Percentiles rank a stretch among this genome's conserved stretches.
Evolutionary conservation across 2,797 vertebrate species (phyloP).

Genomic region (Echiichthys vipera): DNA sequence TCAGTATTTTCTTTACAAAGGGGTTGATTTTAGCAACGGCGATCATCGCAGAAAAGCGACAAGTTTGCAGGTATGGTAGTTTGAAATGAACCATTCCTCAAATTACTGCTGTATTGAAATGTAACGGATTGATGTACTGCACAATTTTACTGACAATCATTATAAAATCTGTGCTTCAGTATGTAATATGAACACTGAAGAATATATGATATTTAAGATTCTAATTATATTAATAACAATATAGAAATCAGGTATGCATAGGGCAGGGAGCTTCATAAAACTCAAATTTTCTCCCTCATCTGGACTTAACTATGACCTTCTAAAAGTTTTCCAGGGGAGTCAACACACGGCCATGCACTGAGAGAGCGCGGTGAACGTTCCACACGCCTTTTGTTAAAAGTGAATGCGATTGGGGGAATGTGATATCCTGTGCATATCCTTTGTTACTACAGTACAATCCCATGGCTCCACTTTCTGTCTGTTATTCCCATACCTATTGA

Average conservation of each 20-base stretch:
- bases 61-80: no score
- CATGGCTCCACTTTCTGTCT: conserved; percentile 68
- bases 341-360: conserved; percentile 33
- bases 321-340: conserved; percentile 51
- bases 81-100: no score
- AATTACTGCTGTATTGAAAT: no score
- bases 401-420: conserved; percentile 81
- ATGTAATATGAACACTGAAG: neutral
- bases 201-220: neutral
- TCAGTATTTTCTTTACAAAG: no score
- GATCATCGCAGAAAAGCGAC: no score
- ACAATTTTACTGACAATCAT: neutral
- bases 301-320: conserved; percentile 58
- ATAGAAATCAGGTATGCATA: neutral
- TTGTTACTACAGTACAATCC: conserved; percentile 80
- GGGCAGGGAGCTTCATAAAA: conserved; percentile 1
- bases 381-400: conserved; percentile 78
- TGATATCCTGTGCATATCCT: conserved; percentile 84
- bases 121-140: no score
- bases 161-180: neutral
- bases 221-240: neutral
- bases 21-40: no score
- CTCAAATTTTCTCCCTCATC: no score
- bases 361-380: conserved; percentile 71
- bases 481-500: conserved; percentile 73